phyloP scores from a whole-genome alignment of 2,113 vertebrate species.

The Coreoperca whiteheadi region DNA sequence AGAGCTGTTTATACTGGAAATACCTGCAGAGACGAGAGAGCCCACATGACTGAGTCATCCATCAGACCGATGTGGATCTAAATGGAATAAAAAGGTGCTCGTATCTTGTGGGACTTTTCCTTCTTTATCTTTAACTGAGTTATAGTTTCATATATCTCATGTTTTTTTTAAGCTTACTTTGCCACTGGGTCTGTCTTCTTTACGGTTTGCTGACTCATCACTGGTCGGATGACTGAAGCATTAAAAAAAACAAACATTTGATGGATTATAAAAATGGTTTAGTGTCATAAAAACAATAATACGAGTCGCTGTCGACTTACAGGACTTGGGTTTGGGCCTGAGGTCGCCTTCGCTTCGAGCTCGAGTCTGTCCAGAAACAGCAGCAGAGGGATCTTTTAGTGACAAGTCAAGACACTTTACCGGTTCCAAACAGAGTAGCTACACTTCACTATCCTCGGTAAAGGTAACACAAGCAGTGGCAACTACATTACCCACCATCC shows the following conservation, averaged over 20 bases:
- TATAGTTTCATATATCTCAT: no score
- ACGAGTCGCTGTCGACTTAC: constrained; percentile 66
- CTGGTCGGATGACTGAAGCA: constrained; percentile 84
- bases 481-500: constrained; percentile 69
- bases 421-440: background rate
- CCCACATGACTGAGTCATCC: background rate
- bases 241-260: background rate
- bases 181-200: constrained; percentile 86
- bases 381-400: background rate
- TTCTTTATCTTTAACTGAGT: no score
- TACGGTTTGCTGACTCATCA: constrained; percentile 72
- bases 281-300: background rate
- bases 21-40: constrained; percentile 73
- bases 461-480: background rate
- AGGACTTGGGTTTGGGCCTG: constrained; percentile 80
- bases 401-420: background rate
- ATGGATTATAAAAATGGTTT: background rate
- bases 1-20: constrained; percentile 85
- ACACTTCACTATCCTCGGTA: background rate
- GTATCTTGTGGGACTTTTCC: background rate
- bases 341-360: constrained; percentile 67
- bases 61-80: no score
- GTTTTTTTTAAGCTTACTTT: no score
- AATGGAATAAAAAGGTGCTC: background rate
- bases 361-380: constrained; percentile 59